Conservation (phyloP, 2,797 vertebrate genomes). For the Rallus crepitans region DNA sequence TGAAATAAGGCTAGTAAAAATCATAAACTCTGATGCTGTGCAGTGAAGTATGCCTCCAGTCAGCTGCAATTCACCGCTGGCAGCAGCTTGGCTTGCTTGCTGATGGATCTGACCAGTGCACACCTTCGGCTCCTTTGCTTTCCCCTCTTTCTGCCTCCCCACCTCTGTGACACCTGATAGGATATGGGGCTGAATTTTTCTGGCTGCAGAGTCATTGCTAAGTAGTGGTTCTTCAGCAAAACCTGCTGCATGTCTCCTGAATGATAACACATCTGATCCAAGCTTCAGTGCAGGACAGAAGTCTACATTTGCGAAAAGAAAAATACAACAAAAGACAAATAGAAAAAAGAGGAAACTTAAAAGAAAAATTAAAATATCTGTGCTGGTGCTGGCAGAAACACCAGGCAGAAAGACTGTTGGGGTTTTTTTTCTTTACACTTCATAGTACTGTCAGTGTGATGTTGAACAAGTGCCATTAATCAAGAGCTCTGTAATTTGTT, state of each 20-base stretch:
- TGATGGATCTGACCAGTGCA: background rate
- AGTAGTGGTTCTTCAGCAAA: background rate
- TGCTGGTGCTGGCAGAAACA: constrained; percentile 5
- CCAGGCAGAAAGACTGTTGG: constrained; percentile 7
- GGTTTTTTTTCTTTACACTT: constrained; percentile 40
- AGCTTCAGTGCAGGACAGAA: constrained; percentile 9
- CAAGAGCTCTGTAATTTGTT: constrained; percentile 69
- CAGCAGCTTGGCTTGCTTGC: background rate
- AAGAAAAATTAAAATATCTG: background rate
- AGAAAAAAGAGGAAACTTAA: background rate
- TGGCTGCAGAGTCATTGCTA: background rate
- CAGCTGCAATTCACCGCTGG: constrained; percentile 38
- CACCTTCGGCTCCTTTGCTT: background rate
- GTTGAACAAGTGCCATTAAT: constrained; percentile 71
- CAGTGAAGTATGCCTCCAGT: constrained; percentile 45
- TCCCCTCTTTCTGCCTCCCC: background rate
- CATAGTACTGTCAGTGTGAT: constrained; percentile 53
- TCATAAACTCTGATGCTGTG: constrained; percentile 20
- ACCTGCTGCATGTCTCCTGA: background rate
- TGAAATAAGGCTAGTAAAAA: constrained; percentile 73
- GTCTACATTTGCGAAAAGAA: background rate
- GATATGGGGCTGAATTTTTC: background rate
- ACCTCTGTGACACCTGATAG: background rate
- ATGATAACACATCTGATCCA: background rate
- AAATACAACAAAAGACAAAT: background rate